Evolutionary conservation across 1,140 invertebrate species (phyloP), one percentile per base, ranked within the genome.

Genomic region (Diabrotica undecimpunctata): DNA sequence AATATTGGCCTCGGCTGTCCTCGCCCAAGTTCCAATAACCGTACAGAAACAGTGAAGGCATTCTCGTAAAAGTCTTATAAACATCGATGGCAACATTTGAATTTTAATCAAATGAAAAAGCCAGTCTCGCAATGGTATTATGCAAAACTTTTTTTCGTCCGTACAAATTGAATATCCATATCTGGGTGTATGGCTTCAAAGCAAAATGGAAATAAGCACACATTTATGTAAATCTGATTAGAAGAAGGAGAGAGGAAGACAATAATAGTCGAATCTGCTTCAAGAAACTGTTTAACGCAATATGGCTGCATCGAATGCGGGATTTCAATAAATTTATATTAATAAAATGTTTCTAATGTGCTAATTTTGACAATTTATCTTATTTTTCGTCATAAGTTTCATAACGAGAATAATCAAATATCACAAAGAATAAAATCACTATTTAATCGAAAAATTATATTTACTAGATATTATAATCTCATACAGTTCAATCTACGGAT

Each of bases 61-160:
- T 25, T 25, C 41, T 46, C n/a, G 41, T 46, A 46, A n/a, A 46
- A 46, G 8, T 46, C 41, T 46, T 46, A 46, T 46, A 46, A 46
- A 46, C 41, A 46, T 46, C 41, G 41, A 46, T 46, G 41, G 41
- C 41, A 46, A 46, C 41, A 46, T 46, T 46, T 46, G 41, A 46
- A 46, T 46, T 46, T 46, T 46, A 46, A 46, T 46, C 41, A 46
- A 46, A 46, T 46, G 41, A 46, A 46, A 46, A 46, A 46, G 41
- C 41, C 5, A 46, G 41, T 5, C 41, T 4, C 41, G 41, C 41
- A 46, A 6, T n/a, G 41, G 3, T 46, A 46, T 46, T 46, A 46
- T n/a, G 41, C n/a, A 46, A 46, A 46, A 46, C 41, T 46, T 46
- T 46, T 46, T 46, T 46, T 46, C 41, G 41, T 46, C n/a, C 5